Percentiles rank a stretch among this genome's conserved stretches.
Conservation (phyloP, 2,113 vertebrate genomes). For the Abramis brama region DNA sequence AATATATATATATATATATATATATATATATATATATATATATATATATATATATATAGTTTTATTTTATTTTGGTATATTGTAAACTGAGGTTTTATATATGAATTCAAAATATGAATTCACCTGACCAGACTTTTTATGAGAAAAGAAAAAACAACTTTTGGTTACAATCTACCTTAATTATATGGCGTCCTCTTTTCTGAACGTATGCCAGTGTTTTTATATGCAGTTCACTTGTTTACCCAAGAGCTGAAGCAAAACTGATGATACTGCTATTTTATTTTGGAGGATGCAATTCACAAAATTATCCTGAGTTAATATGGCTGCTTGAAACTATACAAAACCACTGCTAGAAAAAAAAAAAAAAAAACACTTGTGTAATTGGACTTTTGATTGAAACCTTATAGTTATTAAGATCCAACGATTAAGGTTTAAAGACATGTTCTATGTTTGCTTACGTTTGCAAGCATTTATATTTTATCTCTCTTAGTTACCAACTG, state of each 20-base stretch:
- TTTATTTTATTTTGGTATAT: no score
- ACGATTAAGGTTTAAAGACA: not conserved
- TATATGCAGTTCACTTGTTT: not conserved
- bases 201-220: not conserved
- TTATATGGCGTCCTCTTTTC: not conserved
- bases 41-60: no score
- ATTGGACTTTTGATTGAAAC: not conserved
- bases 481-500: not conserved
- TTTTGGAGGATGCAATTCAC: not conserved
- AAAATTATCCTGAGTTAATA: not conserved
- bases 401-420: not conserved
- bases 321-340: not conserved
- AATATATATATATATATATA: no score
- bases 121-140: not conserved
- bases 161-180: not conserved
- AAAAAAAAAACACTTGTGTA: not conserved
- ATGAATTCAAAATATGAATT: not conserved
- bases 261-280: not conserved
- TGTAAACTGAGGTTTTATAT: no score
- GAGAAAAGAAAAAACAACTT: not conserved
- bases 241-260: slow-evolving; percentile 1
- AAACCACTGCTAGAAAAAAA: not conserved
- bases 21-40: no score
- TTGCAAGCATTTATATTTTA: not conserved
- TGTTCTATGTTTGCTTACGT: not conserved